Base-by-base conservation (phyloP, 2,888 invertebrate genomes). In the Zootermopsis nevadensis region DNA sequence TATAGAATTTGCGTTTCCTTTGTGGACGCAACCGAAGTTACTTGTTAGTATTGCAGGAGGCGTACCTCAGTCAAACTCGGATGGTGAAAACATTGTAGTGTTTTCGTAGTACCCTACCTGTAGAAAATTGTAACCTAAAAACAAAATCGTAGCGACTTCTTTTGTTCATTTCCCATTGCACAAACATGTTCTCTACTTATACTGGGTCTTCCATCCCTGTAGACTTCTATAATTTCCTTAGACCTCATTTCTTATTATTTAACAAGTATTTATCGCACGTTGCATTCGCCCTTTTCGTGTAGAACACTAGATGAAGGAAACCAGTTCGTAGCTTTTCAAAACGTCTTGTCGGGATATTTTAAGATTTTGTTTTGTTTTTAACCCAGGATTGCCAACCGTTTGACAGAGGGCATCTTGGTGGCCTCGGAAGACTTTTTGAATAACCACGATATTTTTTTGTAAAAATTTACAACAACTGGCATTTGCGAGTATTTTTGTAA, bases 41-140 rank as follows among this genome's bases (percentile, higher is more conserved):
- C 74, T 48, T 74, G 74, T 74, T 38, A 74, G 74, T 74, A 74
- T 74, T 38, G 74, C 74, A 74, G 74, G 74, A 38, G 38, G 74
- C 74, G 4, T 60, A 60, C 60, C 60, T 60, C 60, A 74, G 38
- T 74, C 38, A 74, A 74, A 74, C 38, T 74, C 74, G 38, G n/a
- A 74, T 24, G 74, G 12, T 38, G 33, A 74, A 74, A 74, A 22
- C n/a, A 38, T 69, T 69, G 12, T 74, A 74, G 74, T 74, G 24
- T 74, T 8, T 33, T 42, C n/a, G 22, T 38, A 38, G 12, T 38
- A 19, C 33, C 22, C 74, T 74, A 38, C 69, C 35, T 38, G 74
- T 74, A 74, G 74, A 74, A 74, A 38, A 22, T n/a, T 1, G 38
- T 74, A 38, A 8, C 48, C 48, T 48, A 3, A 1, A 48, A 1